Evolutionary conservation across 2,797 vertebrate species (phyloP), one percentile per base, ranked within the genome.

Genomic region (Liasis olivaceus): DNA sequence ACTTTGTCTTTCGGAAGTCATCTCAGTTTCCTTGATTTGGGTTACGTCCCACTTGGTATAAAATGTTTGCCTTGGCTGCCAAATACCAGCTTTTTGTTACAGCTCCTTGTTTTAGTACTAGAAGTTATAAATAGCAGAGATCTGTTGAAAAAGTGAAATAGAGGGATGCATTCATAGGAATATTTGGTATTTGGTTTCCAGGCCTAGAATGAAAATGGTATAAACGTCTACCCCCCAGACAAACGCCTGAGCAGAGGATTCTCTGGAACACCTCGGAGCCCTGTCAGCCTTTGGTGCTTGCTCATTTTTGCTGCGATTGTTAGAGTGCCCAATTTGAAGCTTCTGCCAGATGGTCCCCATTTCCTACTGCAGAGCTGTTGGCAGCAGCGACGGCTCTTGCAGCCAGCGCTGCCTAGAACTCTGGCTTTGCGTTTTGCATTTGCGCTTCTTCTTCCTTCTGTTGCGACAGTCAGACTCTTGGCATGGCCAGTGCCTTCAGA

Each of bases 281-380:
- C 0, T 42, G n/a, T 13, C 85, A 56, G 66, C 6, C 4, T 47
- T n/a, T 15, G 88, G n/a, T 66, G 47, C 66, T 93, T 84, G 88
- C 85, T 93, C 85, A 47, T 84, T 90, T 69, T 85, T 93, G 47
- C 85, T 86, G 81, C 11, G 42, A 42, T 88, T 90, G 85, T 88
- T 63, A 1, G 4, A 81, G 24, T 87, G 89, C 69, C 85, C 69
- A 84, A 58, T 84, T 87, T 84, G n/a, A 84, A 88, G 51, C 31
- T 22, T 77, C n/a, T 77, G 66, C 85, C 89, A 90, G 89, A 84
- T 93, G 89, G 26, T 93, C 59, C 59, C 8, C 72, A 93, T 90
- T 93, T 90, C 92, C 92, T 88, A 69, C 47, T 69, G 89, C 51
- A 90, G 69, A 66, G 59, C 59, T 88, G 17, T 93, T 84, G 47